phyloP scores from a whole-genome alignment of 2,888 invertebrate species.

The Tetragnatha montana region DNA sequence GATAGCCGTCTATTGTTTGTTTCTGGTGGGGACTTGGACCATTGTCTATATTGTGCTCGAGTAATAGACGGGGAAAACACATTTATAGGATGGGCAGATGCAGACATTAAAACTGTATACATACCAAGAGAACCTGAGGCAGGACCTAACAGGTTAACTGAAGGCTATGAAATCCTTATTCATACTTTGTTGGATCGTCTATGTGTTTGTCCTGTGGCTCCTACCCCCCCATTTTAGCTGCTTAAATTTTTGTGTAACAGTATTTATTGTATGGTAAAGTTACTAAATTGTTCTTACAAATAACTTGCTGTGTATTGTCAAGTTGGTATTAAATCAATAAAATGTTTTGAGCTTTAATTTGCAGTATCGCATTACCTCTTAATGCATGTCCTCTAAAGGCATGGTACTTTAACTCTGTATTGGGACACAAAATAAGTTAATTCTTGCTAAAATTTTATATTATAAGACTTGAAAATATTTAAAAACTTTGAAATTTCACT shows the following conservation, averaged over 20 bases:
- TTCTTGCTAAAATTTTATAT: background rate
- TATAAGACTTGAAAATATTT: too few species aligned
- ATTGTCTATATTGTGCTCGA: slow-evolving; percentile 24
- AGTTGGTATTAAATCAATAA: background rate
- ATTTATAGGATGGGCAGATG: slow-evolving; percentile 52
- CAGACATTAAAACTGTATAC: slow-evolving; percentile 13
- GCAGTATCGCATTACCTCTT: too few species aligned
- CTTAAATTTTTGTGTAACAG: background rate
- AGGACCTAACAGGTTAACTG: slow-evolving; percentile 20
- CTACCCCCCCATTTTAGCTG: slow-evolving; percentile 29
- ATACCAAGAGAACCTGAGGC: slow-evolving; percentile 50
- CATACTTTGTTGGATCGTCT: slow-evolving; percentile 51
- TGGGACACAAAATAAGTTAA: background rate
- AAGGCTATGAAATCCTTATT: slow-evolving; percentile 49
- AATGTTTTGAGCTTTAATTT: background rate
- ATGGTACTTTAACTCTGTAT: too few species aligned
- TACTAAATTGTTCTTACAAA: slow-evolving; percentile 5
- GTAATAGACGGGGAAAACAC: slow-evolving; percentile 53
- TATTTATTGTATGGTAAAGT: background rate
- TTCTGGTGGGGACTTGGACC: slow-evolving; percentile 42
- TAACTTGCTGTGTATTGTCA: background rate
- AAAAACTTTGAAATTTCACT: background rate
- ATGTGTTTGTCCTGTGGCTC: slow-evolving; percentile 57
- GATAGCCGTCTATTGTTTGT: slow-evolving; percentile 45
- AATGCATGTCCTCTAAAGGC: background rate